Evolutionary conservation across 1,140 invertebrate species (phyloP), one percentile per base, ranked within the genome.

Genomic region (Trissolcus basalis): DNA sequence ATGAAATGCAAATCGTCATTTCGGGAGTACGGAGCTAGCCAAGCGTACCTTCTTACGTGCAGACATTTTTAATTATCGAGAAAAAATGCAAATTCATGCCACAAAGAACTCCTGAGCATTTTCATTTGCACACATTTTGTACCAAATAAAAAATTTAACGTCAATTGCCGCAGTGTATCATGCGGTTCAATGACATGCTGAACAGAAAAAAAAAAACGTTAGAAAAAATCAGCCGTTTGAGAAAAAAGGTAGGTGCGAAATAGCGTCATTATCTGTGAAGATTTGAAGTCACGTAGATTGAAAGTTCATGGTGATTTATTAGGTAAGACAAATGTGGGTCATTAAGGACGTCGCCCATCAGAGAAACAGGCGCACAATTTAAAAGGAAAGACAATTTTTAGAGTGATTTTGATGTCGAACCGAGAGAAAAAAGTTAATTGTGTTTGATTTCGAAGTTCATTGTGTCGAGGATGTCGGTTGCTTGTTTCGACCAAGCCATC

Each of bases 1-100:
- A 49, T 19, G 15, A 44, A 54, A 49, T 61, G 33, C 13, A 53
- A 14, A 73, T 59, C 58, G 68, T 72, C 64, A 74, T 60, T 56
- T 15, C 13, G 45, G 48, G 56, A 61, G 58, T 51, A 59, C 43
- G 48, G 74, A 68, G 19, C 13, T 15, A 60, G 48, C 19, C 69
- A 63, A 56, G 32, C 60, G 43, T 72, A 59, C 61, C 67, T 33
- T 48, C 78, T 83, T 77, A 71, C 73, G 64, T 64, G 73, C 49
- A 54, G 72, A 77, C 68, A 77, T 75, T 77, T 79, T 81, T 81
- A 81, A 79, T 81, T 81, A 70, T 47, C 56, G 13, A 71, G 69
- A 51, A 60, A 39, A 61, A 64, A 27, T 27, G 19, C 19, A 27
- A 27, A 27, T 27, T 27, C 6, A 3, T 27, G 6, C 19, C 19